These are phyloP conservation scores for Amorpha juglandis DNA, from an alignment of 2,888 invertebrate genomes.

Conservation along the genomic window DNA sequence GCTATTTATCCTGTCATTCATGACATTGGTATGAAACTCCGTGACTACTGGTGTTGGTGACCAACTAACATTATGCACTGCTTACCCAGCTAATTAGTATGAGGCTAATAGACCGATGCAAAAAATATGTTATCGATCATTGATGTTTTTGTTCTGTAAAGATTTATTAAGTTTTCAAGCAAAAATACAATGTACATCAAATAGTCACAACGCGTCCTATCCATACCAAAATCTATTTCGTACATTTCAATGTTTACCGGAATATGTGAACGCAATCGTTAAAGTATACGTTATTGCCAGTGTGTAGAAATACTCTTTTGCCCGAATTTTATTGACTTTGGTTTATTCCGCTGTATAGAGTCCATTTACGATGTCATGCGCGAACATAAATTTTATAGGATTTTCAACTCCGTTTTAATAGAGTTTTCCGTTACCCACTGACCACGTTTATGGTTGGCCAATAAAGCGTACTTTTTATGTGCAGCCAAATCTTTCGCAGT, in stretches of 20 bases:
- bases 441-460: slow-evolving; percentile 56
- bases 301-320: slow-evolving; percentile 59
- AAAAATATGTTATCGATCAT: too few relatives aligned
- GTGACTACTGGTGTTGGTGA: too few relatives aligned
- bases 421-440: slow-evolving; percentile 53
- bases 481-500: not conserved
- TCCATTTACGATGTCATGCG: slow-evolving; percentile 74
- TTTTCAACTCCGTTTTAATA: slow-evolving; percentile 68
- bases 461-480: slow-evolving; percentile 48
- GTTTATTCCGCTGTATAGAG: slow-evolving; percentile 62
- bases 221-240: not conserved
- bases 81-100: too few relatives aligned
- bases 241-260: slow-evolving; percentile 9
- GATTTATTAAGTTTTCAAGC: not conserved
- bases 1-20: too few relatives aligned
- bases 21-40: too few relatives aligned
- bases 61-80: too few relatives aligned
- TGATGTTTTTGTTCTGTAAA: not conserved
- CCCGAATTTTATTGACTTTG: slow-evolving; percentile 62
- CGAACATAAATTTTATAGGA: slow-evolving; percentile 73
- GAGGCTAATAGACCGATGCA: too few relatives aligned
- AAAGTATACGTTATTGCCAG: slow-evolving; percentile 52
- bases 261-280: slow-evolving; percentile 40
- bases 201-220: not conserved
- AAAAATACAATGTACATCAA: not conserved